phyloP scores from a whole-genome alignment of 2,888 invertebrate genomes.

The Yponomeuta cagnagella region DNA sequence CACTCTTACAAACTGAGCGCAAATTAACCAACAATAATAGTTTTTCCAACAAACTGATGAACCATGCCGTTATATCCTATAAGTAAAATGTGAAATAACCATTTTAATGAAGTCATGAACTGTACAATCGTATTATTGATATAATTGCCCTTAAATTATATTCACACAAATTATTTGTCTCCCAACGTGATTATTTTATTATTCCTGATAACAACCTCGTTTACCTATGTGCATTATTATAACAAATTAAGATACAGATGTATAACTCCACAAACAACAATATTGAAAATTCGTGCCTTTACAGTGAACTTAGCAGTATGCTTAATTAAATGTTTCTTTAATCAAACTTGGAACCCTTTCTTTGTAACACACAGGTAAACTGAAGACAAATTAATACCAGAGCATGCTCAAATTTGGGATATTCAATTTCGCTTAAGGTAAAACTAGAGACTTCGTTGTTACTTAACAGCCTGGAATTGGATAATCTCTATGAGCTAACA shows the following conservation, averaged over 20 bases:
- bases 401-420: conserved; percentile 15
- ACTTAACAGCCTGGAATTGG: conserved; percentile 65
- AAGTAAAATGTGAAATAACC: conserved; percentile 42
- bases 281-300: conserved; percentile 58
- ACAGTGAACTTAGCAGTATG: conserved; percentile 52
- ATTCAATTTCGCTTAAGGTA: conserved; percentile 34
- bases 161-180: conserved; percentile 74
- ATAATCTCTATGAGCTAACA: conserved; percentile 38
- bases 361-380: conserved; percentile 1
- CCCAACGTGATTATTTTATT: conserved; percentile 55
- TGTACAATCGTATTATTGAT: conserved; percentile 61
- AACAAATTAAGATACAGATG: conserved; percentile 19
- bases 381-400: not conserved
- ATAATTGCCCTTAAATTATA: conserved; percentile 65
- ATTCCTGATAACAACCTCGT: conserved; percentile 70
- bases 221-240: conserved; percentile 58
- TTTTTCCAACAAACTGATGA: conserved; percentile 41
- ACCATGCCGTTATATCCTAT: conserved; percentile 27
- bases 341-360: not conserved
- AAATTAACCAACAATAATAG: conserved; percentile 42
- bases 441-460: conserved; percentile 66
- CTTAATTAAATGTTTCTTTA: conserved; percentile 36
- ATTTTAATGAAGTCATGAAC: conserved; percentile 32
- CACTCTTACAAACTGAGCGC: conserved; percentile 43
- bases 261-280: conserved; percentile 26